Conservation (phyloP, 2,888 invertebrate genomes). For the Hypomecis punctinalis region DNA sequence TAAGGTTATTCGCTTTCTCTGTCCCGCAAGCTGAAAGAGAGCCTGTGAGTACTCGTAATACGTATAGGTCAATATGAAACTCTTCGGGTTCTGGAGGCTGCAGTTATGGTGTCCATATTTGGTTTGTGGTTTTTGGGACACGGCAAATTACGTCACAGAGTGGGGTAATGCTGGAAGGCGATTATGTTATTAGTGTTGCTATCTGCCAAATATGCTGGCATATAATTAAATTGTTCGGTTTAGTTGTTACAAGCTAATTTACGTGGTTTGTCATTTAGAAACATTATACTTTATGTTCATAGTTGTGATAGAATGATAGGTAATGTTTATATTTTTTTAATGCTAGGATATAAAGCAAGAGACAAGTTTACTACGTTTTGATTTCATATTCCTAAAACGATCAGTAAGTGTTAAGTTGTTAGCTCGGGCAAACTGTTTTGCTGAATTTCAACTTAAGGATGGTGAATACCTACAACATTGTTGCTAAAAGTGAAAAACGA, state of each 20-base stretch:
- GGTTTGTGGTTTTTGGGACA: constrained; percentile 37
- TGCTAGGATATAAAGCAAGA: no score
- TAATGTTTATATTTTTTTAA: no score
- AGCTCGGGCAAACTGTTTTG: no score
- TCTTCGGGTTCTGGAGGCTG: constrained; percentile 83
- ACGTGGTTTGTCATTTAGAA: no score
- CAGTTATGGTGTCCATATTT: constrained; percentile 71
- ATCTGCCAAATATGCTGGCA: constrained; percentile 45
- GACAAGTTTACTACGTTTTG: no score
- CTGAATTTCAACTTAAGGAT: no score
- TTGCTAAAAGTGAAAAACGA: no score
- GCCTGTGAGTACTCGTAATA: constrained; percentile 77
- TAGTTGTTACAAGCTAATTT: not conserved
- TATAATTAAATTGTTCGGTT: constrained; percentile 26
- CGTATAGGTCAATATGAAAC: constrained; percentile 85
- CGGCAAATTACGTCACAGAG: constrained; percentile 33
- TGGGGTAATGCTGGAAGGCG: constrained; percentile 16
- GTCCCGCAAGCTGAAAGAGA: constrained; percentile 74
- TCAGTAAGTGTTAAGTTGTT: no score
- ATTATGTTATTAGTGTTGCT: constrained; percentile 31
- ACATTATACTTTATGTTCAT: no score
- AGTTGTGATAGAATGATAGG: no score
- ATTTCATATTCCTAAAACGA: no score
- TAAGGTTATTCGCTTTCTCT: constrained; percentile 54
- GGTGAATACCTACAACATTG: no score